Conservation (phyloP, 1,140 invertebrate species). For the Sipha flava region DNA sequence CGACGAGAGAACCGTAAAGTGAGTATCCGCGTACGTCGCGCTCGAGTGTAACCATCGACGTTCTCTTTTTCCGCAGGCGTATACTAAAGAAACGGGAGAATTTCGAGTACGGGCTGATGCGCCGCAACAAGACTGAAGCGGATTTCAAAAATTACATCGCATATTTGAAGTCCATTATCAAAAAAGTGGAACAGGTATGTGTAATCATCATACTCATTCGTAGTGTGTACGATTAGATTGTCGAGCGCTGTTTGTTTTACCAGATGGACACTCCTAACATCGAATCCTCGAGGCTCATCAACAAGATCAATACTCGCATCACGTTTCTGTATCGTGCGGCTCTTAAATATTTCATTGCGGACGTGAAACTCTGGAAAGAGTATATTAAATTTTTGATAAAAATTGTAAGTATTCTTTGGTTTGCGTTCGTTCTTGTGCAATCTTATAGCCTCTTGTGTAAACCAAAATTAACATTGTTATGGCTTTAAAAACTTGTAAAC, state of each 20-base stretch:
- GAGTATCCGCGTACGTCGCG: no score
- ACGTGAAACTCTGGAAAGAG: background rate
- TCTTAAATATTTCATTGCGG: slow-evolving; percentile 20
- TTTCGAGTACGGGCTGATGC: slow-evolving; percentile 5
- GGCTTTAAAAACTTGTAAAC: no score
- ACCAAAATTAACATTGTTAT: no score
- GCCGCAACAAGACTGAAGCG: slow-evolving; percentile 13
- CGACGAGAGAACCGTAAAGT: background rate
- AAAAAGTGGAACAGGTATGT: background rate
- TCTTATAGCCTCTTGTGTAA: no score
- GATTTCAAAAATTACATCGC: background rate
- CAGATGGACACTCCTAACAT: background rate
- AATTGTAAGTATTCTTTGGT: background rate
- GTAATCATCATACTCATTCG: background rate
- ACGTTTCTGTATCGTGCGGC: background rate
- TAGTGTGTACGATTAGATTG: no score
- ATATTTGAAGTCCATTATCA: background rate
- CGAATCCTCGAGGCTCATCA: background rate
- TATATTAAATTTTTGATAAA: slow-evolving; percentile 1
- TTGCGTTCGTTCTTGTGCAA: no score
- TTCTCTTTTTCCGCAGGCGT: background rate
- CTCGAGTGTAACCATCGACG: no score
- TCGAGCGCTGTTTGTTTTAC: background rate
- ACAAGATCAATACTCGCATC: background rate
- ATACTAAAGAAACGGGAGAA: background rate